phyloP scores from a whole-genome alignment of 2,797 vertebrate genomes.

The Diglossa cyanea region DNA sequence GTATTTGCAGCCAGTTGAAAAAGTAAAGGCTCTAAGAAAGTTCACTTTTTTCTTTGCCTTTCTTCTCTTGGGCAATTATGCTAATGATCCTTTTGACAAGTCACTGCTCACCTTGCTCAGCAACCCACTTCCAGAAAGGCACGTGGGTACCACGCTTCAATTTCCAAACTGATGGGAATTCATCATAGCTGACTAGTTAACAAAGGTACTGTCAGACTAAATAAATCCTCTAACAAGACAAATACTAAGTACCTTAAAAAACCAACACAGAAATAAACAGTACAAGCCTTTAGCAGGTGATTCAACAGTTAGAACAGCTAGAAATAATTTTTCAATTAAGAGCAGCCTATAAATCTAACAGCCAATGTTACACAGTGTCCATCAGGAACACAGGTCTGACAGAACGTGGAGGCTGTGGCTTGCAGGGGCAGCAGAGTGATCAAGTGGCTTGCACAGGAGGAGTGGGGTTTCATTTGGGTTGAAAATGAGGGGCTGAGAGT shows the following conservation, averaged over 20 bases:
- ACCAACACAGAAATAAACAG: not conserved
- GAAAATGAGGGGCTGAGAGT: not conserved
- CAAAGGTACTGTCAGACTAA: not conserved
- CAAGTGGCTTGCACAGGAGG: not conserved
- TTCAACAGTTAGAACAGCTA: not conserved
- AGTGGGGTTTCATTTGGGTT: not conserved
- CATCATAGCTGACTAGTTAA: not conserved
- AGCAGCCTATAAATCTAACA: not conserved
- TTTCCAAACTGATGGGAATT: not conserved
- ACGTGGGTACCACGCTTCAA: not conserved
- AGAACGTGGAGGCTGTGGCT: not conserved
- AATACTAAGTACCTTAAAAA: not conserved
- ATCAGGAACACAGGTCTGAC: not conserved
- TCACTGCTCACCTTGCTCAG: conserved; percentile 21
- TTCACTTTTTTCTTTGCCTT: conserved; percentile 20
- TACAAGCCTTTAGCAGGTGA: not conserved
- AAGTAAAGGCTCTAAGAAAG: not conserved
- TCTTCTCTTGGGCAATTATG: conserved; percentile 46
- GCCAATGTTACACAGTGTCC: not conserved
- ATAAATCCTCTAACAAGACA: not conserved
- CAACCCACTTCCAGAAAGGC: not conserved
- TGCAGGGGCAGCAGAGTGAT: not conserved
- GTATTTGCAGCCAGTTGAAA: conserved; percentile 31
- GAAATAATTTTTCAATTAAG: not conserved
- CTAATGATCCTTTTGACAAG: conserved; percentile 44